Base-by-base conservation (phyloP, 2,888 invertebrate genomes). In the Monochamus alternatus region DNA sequence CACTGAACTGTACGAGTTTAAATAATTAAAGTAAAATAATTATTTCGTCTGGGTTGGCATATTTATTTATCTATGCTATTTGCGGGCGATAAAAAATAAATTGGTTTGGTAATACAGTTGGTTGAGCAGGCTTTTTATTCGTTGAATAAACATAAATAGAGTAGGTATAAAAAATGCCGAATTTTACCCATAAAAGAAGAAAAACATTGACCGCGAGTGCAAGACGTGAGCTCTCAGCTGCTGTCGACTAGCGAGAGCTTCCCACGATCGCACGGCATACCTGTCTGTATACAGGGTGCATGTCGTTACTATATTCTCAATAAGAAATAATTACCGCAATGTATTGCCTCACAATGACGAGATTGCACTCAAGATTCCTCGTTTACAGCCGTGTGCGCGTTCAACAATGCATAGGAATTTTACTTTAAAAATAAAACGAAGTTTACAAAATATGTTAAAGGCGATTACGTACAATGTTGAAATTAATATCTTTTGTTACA, bases 401-500 rank as follows among this genome's bases (percentile, higher is more conserved):
- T n/a, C n/a, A 47, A 47, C 47, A 47, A 47, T 47, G 12, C 9
- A 47, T 47, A 47, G 47, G 12, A 47, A 47, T 47, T 12, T 47
- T 47, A 12, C 12, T 47, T 9, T 47, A 47, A 9, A 12, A 9
- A 9, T 8, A 47, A 47, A 12, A 12, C 9, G 1, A 47, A 9
- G 9, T 47, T 47, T 47, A 47, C 2, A 47, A 47, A 47, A 47
- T 9, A 12, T 47, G 5, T 47, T 22, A 22, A 22, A 47, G 38
- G 22, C 22, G 22, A 9, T 44, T 44, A 47, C 47, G 47, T 47
- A 47, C 55, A 52, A 52, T 55, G 10, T 55, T 55, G 9, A 32
- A 51, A 66, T 47, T 66, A 30, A 14, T 22, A 14, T 68, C 55
- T 80, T 91, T 91, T 91, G 91, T 95, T 93, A 84, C 92, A 98